A percentile compares a stretch with the other conserved stretches of the same genome.
phyloP scores from a whole-genome alignment of 2,888 invertebrate genomes.

The Microplitis manilae region DNA sequence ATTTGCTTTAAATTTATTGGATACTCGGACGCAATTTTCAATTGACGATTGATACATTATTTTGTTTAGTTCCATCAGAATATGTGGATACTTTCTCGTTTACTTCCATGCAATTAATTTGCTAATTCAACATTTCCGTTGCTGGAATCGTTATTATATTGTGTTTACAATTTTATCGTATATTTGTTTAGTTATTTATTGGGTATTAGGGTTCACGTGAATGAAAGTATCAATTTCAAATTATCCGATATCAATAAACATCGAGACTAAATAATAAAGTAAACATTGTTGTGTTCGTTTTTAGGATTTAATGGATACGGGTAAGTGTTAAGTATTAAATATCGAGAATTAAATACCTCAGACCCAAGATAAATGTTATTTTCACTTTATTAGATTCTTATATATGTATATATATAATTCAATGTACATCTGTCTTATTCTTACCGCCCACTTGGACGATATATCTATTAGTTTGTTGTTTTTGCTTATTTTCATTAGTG shows the following conservation, averaged over 20 bases:
- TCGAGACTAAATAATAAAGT: background rate
- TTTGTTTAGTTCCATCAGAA: background rate
- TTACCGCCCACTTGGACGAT: constrained; percentile 15
- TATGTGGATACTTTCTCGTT: constrained; percentile 31
- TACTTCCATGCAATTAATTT: constrained; percentile 30
- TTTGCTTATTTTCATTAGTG: constrained; percentile 1
- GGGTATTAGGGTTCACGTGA: background rate
- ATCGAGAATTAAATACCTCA: background rate
- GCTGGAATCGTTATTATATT: background rate
- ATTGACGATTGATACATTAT: constrained; percentile 12
- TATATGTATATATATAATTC: background rate
- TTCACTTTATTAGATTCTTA: background rate
- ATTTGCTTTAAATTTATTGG: background rate
- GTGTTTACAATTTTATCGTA: background rate
- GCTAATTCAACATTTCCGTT: constrained; percentile 4
- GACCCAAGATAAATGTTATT: background rate
- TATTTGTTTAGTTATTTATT: background rate
- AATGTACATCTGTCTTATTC: constrained; percentile 2
- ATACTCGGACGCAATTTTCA: constrained; percentile 17
- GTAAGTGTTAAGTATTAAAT: background rate
- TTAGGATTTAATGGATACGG: background rate
- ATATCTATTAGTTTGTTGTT: constrained; percentile 19
- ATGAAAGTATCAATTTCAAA: background rate
- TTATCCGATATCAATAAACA: background rate
- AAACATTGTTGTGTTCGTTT: background rate